These are phyloP conservation scores for Baronia brevicornis DNA, from an alignment of 2,888 invertebrate genomes.

Conservation along the genomic window DNA sequence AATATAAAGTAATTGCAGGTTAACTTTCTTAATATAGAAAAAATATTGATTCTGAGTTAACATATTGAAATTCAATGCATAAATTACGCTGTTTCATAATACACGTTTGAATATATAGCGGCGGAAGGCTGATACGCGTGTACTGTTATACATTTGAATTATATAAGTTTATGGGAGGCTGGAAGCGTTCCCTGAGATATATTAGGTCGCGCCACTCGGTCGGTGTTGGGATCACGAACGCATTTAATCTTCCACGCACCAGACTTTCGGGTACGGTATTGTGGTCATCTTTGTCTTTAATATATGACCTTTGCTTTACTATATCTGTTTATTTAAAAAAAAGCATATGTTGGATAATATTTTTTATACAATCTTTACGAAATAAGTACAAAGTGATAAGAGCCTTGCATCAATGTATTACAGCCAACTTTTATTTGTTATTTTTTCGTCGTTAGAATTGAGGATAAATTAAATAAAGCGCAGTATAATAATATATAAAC, in stretches of 20 bases:
- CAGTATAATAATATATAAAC: too few species aligned
- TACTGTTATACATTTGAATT: slow-evolving; percentile 13
- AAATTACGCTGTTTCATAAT: slow-evolving; percentile 9
- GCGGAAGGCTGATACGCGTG: slow-evolving; percentile 5
- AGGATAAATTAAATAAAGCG: too few species aligned
- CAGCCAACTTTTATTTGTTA: too few species aligned
- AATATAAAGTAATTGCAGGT: too few species aligned
- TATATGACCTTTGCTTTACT: slow-evolving; percentile 4
- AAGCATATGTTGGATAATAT: too few species aligned
- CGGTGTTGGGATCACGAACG: slow-evolving; percentile 52
- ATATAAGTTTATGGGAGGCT: slow-evolving; percentile 23
- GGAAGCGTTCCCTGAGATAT: slow-evolving; percentile 32
- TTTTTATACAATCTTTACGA: too few species aligned
- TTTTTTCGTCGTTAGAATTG: not conserved
- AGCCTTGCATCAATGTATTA: too few species aligned
- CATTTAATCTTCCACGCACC: slow-evolving; percentile 30
- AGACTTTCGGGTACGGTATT: slow-evolving; percentile 6
- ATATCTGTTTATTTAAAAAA: too few species aligned
- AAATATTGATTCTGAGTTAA: too few species aligned
- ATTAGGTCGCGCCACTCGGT: slow-evolving; percentile 52
- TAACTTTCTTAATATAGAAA: too few species aligned
- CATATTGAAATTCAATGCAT: slow-evolving; percentile 2
- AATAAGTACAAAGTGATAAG: too few species aligned
- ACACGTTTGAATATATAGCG: slow-evolving; percentile 3
- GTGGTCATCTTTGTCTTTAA: slow-evolving; percentile 2